Evolutionary conservation across 2,888 invertebrate species (phyloP).

Genomic region (Pammene fasciana): DNA sequence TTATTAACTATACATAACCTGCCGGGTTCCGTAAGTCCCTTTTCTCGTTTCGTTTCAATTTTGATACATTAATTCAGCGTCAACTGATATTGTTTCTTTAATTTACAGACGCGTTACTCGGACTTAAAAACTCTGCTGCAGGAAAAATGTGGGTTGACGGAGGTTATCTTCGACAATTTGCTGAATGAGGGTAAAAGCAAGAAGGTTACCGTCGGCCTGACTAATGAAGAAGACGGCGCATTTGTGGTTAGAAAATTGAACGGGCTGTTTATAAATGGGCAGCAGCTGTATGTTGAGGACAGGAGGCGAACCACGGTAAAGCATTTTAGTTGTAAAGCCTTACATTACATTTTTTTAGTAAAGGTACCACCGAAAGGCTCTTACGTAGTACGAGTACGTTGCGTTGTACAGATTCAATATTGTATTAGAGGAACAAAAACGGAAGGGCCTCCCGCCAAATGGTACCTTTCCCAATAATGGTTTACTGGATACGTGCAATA

Average conservation of each 20-base stretch:
- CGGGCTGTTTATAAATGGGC: slow-evolving; percentile 51
- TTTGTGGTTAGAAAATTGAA: slow-evolving; percentile 53
- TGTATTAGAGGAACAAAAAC: no score
- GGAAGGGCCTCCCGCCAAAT: no score
- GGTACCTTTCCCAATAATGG: no score
- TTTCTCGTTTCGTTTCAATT: neutral
- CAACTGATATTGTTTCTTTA: neutral
- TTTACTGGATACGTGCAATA: no score
- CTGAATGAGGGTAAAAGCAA: slow-evolving; percentile 46
- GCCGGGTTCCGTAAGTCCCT: slow-evolving; percentile 36
- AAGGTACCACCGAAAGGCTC: no score
- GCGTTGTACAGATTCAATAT: no score
- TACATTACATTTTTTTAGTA: no score
- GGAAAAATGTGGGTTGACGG: slow-evolving; percentile 53
- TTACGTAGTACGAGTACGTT: no score
- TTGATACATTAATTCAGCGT: neutral
- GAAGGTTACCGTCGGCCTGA: slow-evolving; percentile 57
- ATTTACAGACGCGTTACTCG: slow-evolving; percentile 50
- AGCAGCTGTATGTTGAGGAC: slow-evolving; percentile 53
- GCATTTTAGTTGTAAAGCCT: no score
- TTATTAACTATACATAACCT: slow-evolving; percentile 41
- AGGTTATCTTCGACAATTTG: slow-evolving; percentile 57
- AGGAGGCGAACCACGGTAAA: slow-evolving; percentile 51
- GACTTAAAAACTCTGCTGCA: slow-evolving; percentile 55
- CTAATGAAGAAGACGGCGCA: slow-evolving; percentile 55